Base-by-base conservation (phyloP, 2,888 invertebrate genomes). In the Eledona agricola region DNA sequence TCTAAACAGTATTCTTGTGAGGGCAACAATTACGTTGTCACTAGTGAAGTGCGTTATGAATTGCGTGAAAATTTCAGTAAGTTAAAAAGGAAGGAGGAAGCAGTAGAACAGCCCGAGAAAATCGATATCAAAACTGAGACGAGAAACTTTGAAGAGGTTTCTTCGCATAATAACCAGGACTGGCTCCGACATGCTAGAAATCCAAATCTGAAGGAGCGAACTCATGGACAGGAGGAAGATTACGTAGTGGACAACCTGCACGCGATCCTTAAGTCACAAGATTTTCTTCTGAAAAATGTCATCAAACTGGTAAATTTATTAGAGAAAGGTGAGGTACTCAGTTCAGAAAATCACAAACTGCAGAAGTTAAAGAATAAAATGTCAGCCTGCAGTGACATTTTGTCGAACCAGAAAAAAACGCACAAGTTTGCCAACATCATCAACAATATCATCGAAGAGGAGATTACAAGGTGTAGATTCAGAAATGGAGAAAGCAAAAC, bases 201-300 rank as follows among this genome's bases (percentile, higher is more conserved):
- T 9, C 2, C 12, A 35, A 10, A 10, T 10, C n/a, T 7, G 5
- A 10, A 17, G 3, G 26, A 9, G 4, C 6, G 5, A 4, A 4
- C 4, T 7, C 4, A 7, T 6, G 4, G 26, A 26, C 7, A 6
- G 4, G 26, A 5, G 4, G 4, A 6, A 11, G 28, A 51, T 19
- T 16, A 42, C 7, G 4, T 43, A 1, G 11, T 43, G 6, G 38
- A 46, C n/a, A 52, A 52, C 29, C 38, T 52, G 12, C 11, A 20
- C 11, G 37, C 52, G 13, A 46, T 52, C 1, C 31, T 52, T 4
- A 52, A 52, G 13, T 38, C 52, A 5, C 46, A 52, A 32, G 52
- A 52, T 15, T 26, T 23, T 11, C 25, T 52, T 2, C 32, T 52
- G 13, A 46, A 46, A n/a, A 52, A 52, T 20, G 13, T 52, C 10